Conservation (phyloP, 2,797 vertebrate species). For the Cyclura pinguis region DNA sequence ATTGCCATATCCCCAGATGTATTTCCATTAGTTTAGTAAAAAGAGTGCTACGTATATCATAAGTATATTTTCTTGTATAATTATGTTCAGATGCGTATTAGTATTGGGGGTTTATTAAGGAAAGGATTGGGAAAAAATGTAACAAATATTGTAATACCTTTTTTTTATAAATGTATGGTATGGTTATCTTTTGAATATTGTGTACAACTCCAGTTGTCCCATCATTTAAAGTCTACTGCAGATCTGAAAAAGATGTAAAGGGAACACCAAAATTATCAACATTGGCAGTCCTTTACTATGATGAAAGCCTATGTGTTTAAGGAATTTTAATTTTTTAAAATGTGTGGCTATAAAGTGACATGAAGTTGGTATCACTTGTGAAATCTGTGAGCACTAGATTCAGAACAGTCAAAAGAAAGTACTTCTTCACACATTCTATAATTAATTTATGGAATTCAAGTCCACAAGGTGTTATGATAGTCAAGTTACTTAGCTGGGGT, state of each 20-base stretch:
- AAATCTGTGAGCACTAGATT: no score
- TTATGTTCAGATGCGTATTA: neutral
- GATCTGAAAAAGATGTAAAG: neutral
- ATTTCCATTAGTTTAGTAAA: neutral
- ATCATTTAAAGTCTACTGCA: neutral
- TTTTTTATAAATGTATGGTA: neutral
- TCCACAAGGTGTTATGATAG: neutral
- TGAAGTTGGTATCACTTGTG: neutral
- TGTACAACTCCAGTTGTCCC: neutral
- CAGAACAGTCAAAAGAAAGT: no score
- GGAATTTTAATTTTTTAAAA: neutral
- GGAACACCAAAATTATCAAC: no score
- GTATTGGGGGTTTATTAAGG: neutral
- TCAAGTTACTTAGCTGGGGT: neutral
- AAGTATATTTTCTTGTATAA: neutral
- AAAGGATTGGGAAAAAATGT: neutral
- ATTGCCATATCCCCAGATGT: neutral
- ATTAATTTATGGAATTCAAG: neutral
- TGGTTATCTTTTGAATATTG: neutral
- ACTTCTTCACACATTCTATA: no score
- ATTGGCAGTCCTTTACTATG: neutral
- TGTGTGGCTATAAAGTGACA: neutral
- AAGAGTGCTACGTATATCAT: neutral
- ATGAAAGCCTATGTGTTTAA: neutral
- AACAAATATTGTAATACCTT: neutral